Evolutionary conservation across 2,113 vertebrate species (phyloP).

Genomic region (Leucosticte australis): DNA sequence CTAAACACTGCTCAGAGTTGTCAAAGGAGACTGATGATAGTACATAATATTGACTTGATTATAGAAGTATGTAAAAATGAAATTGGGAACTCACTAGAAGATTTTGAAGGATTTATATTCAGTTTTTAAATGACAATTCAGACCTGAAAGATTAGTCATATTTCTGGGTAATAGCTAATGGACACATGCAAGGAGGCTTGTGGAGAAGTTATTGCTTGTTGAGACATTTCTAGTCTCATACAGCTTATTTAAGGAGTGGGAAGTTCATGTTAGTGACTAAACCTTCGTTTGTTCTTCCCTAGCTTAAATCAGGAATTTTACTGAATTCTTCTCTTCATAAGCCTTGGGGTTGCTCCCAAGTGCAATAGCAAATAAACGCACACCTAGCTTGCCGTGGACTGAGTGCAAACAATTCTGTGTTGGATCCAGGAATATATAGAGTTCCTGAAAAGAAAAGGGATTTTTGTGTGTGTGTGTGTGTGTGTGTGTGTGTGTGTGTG

Average conservation of each 20-base stretch:
- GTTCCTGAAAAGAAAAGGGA: not conserved
- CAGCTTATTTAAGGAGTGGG: not conserved
- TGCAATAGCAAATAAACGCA: not conserved
- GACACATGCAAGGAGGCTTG: not conserved
- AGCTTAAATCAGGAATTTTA: not conserved
- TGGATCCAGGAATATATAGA: not conserved
- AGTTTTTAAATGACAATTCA: not conserved
- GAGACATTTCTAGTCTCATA: not conserved
- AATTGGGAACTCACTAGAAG: not conserved
- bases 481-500: rapidly evolving
- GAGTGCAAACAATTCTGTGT: not conserved
- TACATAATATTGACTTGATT: not conserved
- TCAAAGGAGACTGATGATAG: not conserved
- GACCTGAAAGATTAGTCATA: not conserved
- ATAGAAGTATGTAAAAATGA: not conserved
- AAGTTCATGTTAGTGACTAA: not conserved
- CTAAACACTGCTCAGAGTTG: not conserved
- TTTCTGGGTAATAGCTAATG: not conserved
- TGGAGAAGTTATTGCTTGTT: not conserved
- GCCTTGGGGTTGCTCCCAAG: not conserved
- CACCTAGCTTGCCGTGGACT: not conserved
- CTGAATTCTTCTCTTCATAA: not conserved
- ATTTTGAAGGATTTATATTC: not conserved
- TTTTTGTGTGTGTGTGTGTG: rapidly evolving
- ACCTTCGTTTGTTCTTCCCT: not conserved